Percentiles rank a stretch among this genome's conserved stretches.
phyloP scores from a whole-genome alignment of 2,797 vertebrate genomes.

The Antrozous pallidus region DNA sequence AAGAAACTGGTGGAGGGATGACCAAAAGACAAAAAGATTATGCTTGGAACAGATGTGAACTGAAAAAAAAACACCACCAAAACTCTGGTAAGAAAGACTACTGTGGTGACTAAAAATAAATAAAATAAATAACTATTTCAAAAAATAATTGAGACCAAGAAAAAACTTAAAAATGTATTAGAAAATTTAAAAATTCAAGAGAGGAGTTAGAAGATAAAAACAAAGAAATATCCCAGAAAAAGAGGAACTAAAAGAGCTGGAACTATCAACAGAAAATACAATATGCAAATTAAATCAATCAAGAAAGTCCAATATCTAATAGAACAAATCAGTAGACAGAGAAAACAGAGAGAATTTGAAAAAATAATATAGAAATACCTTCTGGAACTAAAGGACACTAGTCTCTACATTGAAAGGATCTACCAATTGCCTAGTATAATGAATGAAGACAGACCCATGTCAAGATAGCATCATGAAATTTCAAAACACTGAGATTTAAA shows the following conservation, averaged over 20 bases:
- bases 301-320: background rate
- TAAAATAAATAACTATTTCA: slow-evolving; percentile 12
- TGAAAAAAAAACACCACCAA: background rate
- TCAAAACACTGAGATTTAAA: slow-evolving; percentile 3
- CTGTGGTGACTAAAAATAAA: background rate
- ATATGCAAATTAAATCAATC: background rate
- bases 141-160: slow-evolving; percentile 2
- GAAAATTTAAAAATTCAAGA: background rate
- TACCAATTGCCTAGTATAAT: background rate
- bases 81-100: background rate
- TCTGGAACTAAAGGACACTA: background rate
- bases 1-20: background rate
- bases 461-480: slow-evolving; percentile 4
- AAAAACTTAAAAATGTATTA: slow-evolving; percentile 2
- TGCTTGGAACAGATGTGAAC: background rate
- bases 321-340: background rate
- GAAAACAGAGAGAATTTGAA: slow-evolving; percentile 18
- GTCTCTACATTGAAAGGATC: background rate
- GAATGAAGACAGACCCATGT: background rate
- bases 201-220: background rate
- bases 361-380: background rate
- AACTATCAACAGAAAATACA: slow-evolving; percentile 26
- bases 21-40: background rate
- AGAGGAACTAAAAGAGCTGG: background rate
- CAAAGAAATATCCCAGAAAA: background rate